Evolutionary conservation across 2,797 vertebrate genomes (phyloP).

Genomic region (Dromococcyx pavoninus): DNA sequence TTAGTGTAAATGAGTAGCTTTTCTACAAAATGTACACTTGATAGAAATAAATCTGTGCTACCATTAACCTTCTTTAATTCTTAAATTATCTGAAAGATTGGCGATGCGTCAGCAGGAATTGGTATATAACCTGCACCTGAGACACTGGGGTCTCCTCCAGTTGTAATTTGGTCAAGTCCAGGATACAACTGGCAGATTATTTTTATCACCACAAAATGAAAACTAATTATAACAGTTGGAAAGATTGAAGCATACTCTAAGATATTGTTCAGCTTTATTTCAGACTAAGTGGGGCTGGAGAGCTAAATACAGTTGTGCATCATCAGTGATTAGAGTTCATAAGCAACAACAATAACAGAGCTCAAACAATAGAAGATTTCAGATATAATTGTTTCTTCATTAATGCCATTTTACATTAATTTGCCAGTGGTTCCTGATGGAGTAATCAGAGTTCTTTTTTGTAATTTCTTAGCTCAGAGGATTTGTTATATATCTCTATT

Average conservation of each 20-base stretch:
- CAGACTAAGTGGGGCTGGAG: neutral
- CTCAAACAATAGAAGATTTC: neutral
- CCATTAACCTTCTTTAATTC: neutral
- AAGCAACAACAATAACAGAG: neutral
- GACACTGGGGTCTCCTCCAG: neutral
- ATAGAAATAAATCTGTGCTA: neutral
- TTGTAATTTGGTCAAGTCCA: neutral
- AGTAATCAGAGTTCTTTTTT: neutral
- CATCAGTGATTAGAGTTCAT: neutral
- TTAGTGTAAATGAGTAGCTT: neutral
- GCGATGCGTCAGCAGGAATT: neutral
- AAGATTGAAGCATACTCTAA: neutral
- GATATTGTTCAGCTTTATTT: neutral
- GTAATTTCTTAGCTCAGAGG: neutral
- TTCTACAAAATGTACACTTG: neutral
- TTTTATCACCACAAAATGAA: neutral
- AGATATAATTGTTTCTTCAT: neutral
- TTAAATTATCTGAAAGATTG: neutral
- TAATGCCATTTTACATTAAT: neutral
- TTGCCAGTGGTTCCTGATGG: neutral
- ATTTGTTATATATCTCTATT: neutral
- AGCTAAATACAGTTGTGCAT: neutral
- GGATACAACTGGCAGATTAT: neutral
- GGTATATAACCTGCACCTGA: neutral
- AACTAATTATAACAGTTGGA: neutral